A percentile compares a stretch with the other conserved stretches of the same genome.
Evolutionary conservation across 2,888 invertebrate species (phyloP).

Genomic region (Scaptomyza parva): DNA sequence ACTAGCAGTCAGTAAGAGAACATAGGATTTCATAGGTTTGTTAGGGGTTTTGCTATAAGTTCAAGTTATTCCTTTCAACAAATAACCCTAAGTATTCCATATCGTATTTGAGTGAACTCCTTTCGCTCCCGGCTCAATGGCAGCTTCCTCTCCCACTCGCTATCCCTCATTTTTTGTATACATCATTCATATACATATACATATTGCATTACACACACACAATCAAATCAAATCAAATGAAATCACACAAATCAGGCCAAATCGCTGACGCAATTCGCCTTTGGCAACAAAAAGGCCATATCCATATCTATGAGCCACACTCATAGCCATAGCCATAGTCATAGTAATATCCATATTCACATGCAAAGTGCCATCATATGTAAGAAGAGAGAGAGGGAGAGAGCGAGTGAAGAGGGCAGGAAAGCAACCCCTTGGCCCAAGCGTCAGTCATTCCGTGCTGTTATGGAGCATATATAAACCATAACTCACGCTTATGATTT

Average conservation of each 20-base stretch:
- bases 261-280: slow-evolving; percentile 72
- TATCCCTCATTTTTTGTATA: not conserved
- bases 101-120: not conserved
- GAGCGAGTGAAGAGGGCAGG: not conserved
- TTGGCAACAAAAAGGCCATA: slow-evolving; percentile 32
- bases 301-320: slow-evolving; percentile 5
- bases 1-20: not conserved
- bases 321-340: slow-evolving; percentile 1
- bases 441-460: slow-evolving; percentile 18
- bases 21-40: not conserved
- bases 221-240: slow-evolving; percentile 66
- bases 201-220: slow-evolving; percentile 57
- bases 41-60: not conserved
- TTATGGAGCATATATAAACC: slow-evolving; percentile 44
- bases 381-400: not conserved
- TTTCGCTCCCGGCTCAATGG: not conserved
- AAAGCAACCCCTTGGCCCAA: slow-evolving; percentile 47
- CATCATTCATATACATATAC: slow-evolving; percentile 4
- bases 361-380: slow-evolving; percentile 34
- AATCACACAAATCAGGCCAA: slow-evolving; percentile 76
- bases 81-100: not conserved
- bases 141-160: slow-evolving; percentile 5
- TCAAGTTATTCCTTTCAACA: not conserved
- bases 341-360: slow-evolving; percentile 26
- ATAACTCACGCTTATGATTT: slow-evolving; percentile 79